Percentiles rank a stretch among this genome's conserved stretches.
These are phyloP conservation scores for Hippopotamyrus pictus DNA, from an alignment of 2,797 vertebrate genomes.

Conservation along the genomic window DNA sequence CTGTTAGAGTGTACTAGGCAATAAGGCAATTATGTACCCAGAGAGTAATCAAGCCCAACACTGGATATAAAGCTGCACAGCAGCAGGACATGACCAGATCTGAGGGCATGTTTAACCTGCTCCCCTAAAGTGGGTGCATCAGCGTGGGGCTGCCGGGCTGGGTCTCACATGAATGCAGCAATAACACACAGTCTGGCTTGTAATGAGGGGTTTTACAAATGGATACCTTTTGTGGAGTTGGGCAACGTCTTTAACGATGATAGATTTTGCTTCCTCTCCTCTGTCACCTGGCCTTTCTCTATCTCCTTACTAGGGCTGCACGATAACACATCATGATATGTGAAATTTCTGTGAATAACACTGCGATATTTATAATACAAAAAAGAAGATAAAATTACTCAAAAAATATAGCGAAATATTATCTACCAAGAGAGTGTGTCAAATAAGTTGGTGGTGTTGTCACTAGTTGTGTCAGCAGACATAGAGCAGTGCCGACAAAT, in stretches of 20 bases:
- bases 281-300: not conserved
- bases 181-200: not conserved
- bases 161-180: not conserved
- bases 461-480: not conserved
- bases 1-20: not conserved
- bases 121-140: not conserved
- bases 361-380: not conserved
- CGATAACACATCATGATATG: not conserved
- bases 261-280: not conserved
- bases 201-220: not conserved
- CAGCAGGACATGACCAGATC: not conserved
- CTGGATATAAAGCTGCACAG: not conserved
- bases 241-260: not conserved
- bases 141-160: not conserved
- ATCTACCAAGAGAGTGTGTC: not conserved
- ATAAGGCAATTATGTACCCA: not conserved
- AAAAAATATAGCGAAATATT: not conserved
- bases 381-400: not conserved
- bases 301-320: not conserved
- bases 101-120: not conserved
- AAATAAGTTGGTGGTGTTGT: not conserved
- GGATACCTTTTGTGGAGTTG: not conserved
- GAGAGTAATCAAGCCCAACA: not conserved
- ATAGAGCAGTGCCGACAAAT: not conserved
- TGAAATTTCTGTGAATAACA: not conserved